phyloP scores from a whole-genome alignment of 2,888 invertebrate species.

The Alentia gelatinosa region DNA sequence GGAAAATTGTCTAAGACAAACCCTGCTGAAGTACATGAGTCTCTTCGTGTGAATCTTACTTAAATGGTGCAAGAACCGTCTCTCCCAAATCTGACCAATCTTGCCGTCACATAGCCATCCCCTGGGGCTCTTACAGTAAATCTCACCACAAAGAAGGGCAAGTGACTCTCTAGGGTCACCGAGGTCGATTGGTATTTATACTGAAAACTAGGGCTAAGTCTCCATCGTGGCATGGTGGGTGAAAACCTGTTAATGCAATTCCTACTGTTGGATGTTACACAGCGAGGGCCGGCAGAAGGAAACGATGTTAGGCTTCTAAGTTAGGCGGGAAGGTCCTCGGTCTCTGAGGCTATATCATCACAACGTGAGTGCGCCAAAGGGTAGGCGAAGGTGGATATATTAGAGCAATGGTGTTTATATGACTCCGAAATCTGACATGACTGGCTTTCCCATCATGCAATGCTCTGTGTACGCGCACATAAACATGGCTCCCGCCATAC shows the following conservation, averaged over 20 bases:
- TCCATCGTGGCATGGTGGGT: neutral
- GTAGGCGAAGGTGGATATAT: neutral
- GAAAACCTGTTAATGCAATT: neutral
- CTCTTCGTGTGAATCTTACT: no score
- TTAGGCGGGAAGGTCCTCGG: neutral
- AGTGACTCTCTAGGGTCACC: neutral
- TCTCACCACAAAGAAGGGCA: neutral
- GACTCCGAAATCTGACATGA: neutral
- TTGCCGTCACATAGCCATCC: neutral
- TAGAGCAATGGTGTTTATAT: conserved; percentile 10
- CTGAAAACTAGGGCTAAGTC: neutral
- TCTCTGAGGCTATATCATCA: neutral
- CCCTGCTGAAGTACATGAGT: no score
- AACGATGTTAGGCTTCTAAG: neutral
- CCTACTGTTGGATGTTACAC: no score
- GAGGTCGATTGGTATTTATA: conserved; percentile 19
- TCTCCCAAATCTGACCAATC: neutral
- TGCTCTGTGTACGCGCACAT: neutral
- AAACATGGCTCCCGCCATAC: neutral
- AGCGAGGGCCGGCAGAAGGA: no score
- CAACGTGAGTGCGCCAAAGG: neutral
- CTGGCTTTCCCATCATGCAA: conserved; percentile 23
- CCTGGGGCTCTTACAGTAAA: neutral
- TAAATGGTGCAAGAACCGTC: no score
- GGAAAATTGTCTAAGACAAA: no score